phyloP scores from a whole-genome alignment of 1,140 invertebrate genomes.

The Cryptotermes secundus region DNA sequence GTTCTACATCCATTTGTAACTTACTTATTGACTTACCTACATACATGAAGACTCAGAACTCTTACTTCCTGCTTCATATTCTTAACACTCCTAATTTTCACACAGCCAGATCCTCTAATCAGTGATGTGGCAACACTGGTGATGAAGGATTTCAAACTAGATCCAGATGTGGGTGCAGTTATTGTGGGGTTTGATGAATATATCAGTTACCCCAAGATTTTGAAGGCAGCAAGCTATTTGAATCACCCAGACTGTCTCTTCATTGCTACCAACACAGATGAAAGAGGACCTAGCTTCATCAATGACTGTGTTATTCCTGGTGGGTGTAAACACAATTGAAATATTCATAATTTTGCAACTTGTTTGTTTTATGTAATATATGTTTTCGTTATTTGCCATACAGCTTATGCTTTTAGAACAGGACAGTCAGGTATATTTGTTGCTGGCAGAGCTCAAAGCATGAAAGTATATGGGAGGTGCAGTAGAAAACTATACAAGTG shows the following conservation, averaged over 20 bases:
- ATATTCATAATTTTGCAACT: neutral
- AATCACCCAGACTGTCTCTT: slow-evolving; percentile 75
- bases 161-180: slow-evolving; percentile 86
- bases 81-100: neutral
- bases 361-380: too few relatives aligned
- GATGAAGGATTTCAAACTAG: slow-evolving; percentile 54
- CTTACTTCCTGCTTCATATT: too few relatives aligned
- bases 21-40: too few relatives aligned
- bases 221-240: slow-evolving; percentile 86
- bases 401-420: too few relatives aligned
- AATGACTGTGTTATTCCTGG: slow-evolving; percentile 22
- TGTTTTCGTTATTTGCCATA: too few relatives aligned
- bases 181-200: slow-evolving; percentile 92
- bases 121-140: neutral
- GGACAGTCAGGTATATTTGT: too few relatives aligned
- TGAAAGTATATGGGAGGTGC: too few relatives aligned
- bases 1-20: too few relatives aligned
- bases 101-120: neutral
- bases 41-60: too few relatives aligned
- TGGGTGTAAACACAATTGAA: neutral
- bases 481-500: too few relatives aligned
- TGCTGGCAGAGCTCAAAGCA: too few relatives aligned
- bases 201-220: slow-evolving; percentile 86
- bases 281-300: slow-evolving; percentile 49
- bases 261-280: slow-evolving; percentile 92